Conservation (phyloP, 2,888 invertebrate species). For the Charanyca ferruginea region DNA sequence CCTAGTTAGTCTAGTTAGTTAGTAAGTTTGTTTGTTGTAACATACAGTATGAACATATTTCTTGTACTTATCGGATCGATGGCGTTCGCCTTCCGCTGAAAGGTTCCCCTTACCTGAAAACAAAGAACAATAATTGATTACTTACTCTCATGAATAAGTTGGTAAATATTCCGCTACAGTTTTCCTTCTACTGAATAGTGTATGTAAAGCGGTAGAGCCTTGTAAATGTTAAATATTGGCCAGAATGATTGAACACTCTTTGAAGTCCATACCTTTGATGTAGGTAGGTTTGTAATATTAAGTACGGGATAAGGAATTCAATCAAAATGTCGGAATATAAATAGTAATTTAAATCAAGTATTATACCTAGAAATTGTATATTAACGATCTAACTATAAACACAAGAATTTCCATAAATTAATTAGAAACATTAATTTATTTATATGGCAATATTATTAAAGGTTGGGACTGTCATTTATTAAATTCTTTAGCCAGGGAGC, state of each 20-base stretch:
- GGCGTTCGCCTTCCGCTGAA: slow-evolving; percentile 44
- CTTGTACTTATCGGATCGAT: slow-evolving; percentile 72
- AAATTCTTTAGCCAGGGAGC: slow-evolving; percentile 14
- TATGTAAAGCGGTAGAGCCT: slow-evolving; percentile 19
- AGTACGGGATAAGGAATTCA: background rate
- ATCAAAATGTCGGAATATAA: slow-evolving; percentile 20
- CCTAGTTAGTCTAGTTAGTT: slow-evolving; percentile 17
- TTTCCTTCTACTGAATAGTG: slow-evolving; percentile 28
- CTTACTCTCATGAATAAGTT: slow-evolving; percentile 67
- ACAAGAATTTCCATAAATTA: slow-evolving; percentile 20
- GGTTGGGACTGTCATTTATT: slow-evolving; percentile 20
- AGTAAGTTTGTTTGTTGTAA: slow-evolving; percentile 45
- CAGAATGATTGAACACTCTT: slow-evolving; percentile 44
- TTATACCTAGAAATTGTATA: slow-evolving; percentile 12
- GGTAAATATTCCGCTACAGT: slow-evolving; percentile 42
- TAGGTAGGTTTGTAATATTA: slow-evolving; percentile 21
- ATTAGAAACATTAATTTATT: slow-evolving; percentile 21
- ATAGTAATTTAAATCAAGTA: slow-evolving; percentile 14
- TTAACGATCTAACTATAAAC: slow-evolving; percentile 8
- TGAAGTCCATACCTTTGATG: slow-evolving; percentile 30
- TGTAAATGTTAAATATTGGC: slow-evolving; percentile 32
- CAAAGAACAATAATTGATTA: slow-evolving; percentile 76
- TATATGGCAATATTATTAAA: slow-evolving; percentile 4
- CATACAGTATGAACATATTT: slow-evolving; percentile 62
- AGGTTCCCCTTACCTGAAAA: slow-evolving; percentile 80